Evolutionary conservation across 1,140 invertebrate genomes (phyloP), one percentile per base, ranked within the genome.

Genomic region (Neoseiulus cucumeris): DNA sequence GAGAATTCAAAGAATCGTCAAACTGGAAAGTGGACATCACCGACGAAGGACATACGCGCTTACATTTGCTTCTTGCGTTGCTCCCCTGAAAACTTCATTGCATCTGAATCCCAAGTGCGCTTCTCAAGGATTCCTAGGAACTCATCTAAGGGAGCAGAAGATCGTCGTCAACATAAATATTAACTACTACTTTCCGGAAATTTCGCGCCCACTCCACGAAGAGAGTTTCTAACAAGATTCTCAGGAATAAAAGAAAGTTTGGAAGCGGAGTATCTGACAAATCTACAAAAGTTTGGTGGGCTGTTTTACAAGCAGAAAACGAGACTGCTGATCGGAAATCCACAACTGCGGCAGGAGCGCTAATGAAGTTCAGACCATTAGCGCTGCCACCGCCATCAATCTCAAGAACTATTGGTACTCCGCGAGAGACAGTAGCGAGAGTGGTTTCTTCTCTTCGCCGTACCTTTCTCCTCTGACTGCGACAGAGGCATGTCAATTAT

Each of bases 381-480:
- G 45, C 12, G n/a, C 28, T 20, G 14, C 18, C 5, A 17, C 18
- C 4, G 22, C 51, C 14, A 29, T 59, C 14, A 9, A 29, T 59
- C 25, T 33, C 25, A 4, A 47, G 28, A 47, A 5, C 28, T 14
- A 28, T 14, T 22, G 12, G n/a, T n/a, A 44, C 42, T 44, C 42
- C 7, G 45, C 4, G 18, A 28, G 7, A 47, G 18, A 22, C 45
- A 47, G 7, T 14, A 47, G 14, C 28, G 28, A 28, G 28, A 7
- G 28, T 14, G 45, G 14, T 47, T 7, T 47, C 18, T 47, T 20
- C 18, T 47, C 1, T 0, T 7, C 0, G 66, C 66, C 80, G 82
- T 74, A 91, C 89, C 83, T 80, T 85, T 84, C 72, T 89, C 84
- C 71, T 86, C 84, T 69, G 91, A 86, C 72, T 93, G 89, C 82